Evolutionary conservation across 2,113 vertebrate genomes (phyloP).

Genomic region (Australoheros scitulus): DNA sequence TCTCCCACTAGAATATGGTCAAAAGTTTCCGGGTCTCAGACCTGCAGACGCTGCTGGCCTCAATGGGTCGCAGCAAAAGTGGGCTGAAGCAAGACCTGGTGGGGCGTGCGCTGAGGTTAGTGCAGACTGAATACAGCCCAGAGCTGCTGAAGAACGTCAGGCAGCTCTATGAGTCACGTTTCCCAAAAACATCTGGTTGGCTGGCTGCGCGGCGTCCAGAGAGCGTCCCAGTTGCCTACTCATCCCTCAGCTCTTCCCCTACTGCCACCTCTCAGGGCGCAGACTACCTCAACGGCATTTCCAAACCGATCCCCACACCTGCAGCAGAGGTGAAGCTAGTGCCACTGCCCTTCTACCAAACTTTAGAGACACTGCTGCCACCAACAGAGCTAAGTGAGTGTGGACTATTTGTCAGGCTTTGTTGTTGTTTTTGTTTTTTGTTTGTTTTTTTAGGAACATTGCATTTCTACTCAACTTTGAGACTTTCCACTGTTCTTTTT

Average conservation of each 20-base stretch:
- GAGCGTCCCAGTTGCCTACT: slow-evolving; percentile 80
- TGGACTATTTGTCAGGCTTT: neutral
- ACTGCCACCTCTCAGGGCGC: slow-evolving; percentile 83
- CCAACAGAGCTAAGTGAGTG: slow-evolving; percentile 93
- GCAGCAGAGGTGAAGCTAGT: slow-evolving; percentile 89
- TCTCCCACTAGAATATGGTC: slow-evolving; percentile 92
- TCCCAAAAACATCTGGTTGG: slow-evolving; percentile 86
- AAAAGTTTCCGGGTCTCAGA: slow-evolving; percentile 99
- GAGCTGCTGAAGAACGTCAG: slow-evolving; percentile 97
- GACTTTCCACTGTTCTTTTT: neutral
- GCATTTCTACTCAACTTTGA: neutral
- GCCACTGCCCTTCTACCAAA: slow-evolving; percentile 94
- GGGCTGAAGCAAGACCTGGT: slow-evolving; percentile 98
- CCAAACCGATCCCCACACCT: slow-evolving; percentile 79
- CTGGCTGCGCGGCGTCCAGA: slow-evolving; percentile 82
- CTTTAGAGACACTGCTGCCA: slow-evolving; percentile 91
- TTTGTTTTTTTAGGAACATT: neutral
- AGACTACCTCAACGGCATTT: slow-evolving; percentile 96
- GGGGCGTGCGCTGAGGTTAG: slow-evolving; percentile 91
- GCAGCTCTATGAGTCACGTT: slow-evolving; percentile 96
- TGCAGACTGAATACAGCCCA: slow-evolving; percentile 96
- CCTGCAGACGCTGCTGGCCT: slow-evolving; percentile 97
- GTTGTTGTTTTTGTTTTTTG: neutral
- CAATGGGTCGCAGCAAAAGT: slow-evolving; percentile 98
- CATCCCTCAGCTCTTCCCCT: slow-evolving; percentile 79